Evolutionary conservation across 2,113 vertebrate species (phyloP), one percentile per base, ranked within the genome.

Genomic region (Cygnus buccinator): DNA sequence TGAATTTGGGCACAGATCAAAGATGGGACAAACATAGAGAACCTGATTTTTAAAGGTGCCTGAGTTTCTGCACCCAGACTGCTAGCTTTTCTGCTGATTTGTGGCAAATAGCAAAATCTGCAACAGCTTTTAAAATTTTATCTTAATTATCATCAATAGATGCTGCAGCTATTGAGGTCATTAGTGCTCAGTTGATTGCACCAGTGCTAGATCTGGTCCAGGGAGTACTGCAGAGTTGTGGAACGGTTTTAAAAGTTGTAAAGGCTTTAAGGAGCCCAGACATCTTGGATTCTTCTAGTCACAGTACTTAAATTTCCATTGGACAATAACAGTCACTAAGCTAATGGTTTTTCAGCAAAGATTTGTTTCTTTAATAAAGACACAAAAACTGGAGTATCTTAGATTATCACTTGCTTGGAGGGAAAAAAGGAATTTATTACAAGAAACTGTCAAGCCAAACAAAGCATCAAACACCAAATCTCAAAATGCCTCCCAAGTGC

Each of bases 181-280:
- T 43, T 33, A 33, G 59, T 2, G 19, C 81, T 74, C 39, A n/a
- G 41, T 10, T 6, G 3, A 18, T 44, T 39, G 28, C 41, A 54
- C 26, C 1, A 0, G 37, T 20, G 37, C 70, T 74, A 29, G 57
- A 11, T 67, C 37, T 50, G 91, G 37, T n/a, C 43, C 59, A 44
- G 55, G 71, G 58, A n/a, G 44, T 2, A 17, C 9, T 46, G 46
- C 57, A 39, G 18, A 33, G 33, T 6, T 70, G 29, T 35, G 13
- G 35, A 26, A 33, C 7, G 43, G 23, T 39, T 72, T 90, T 55
- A 4, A 7, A 71, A 61, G 22, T 26, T 21, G 5, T 18, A 26
- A 43, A 58, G 20, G 43, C 41, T 73, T 35, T 15, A n/a, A 77
- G 11, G 37, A 76, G 4, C 62, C n/a, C 1, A 0, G 13, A n/a